A percentile compares a stretch with the other conserved stretches of the same genome.
These are phyloP conservation scores for Arvicanthis niloticus DNA, from an alignment of 2,113 vertebrate genomes.

Conservation along the genomic window DNA sequence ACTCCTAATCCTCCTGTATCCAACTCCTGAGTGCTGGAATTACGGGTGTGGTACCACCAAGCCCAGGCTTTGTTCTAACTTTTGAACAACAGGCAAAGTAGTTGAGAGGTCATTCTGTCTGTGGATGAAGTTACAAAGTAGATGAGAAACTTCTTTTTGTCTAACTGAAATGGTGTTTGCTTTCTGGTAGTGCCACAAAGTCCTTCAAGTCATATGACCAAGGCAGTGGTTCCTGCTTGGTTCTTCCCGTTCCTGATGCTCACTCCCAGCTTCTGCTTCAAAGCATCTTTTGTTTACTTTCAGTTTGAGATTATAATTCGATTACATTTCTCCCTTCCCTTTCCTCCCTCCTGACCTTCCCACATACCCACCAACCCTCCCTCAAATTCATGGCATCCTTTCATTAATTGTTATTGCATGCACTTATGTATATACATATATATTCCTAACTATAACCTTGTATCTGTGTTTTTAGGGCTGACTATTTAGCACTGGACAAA, in stretches of 20 bases:
- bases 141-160: not conserved
- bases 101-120: not conserved
- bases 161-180: not conserved
- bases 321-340: not conserved
- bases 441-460: not conserved
- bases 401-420: not conserved
- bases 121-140: not conserved
- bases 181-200: not conserved
- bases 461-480: not conserved
- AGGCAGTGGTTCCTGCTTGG: not conserved
- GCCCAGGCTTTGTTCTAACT: not conserved
- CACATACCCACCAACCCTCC: not conserved
- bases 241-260: not conserved
- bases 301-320: not conserved
- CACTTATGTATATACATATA: not conserved
- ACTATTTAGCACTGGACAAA: not conserved
- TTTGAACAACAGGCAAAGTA: not conserved
- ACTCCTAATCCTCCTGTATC: not conserved
- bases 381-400: not conserved
- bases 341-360: not conserved
- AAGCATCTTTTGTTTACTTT: not conserved
- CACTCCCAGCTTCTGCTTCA: not conserved
- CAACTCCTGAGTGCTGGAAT: not conserved
- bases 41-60: not conserved
- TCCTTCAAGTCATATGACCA: fast-evolving